Evolutionary conservation across 2,797 vertebrate species (phyloP), one percentile per base, ranked within the genome.

Genomic region (Uromys caudimaculatus): DNA sequence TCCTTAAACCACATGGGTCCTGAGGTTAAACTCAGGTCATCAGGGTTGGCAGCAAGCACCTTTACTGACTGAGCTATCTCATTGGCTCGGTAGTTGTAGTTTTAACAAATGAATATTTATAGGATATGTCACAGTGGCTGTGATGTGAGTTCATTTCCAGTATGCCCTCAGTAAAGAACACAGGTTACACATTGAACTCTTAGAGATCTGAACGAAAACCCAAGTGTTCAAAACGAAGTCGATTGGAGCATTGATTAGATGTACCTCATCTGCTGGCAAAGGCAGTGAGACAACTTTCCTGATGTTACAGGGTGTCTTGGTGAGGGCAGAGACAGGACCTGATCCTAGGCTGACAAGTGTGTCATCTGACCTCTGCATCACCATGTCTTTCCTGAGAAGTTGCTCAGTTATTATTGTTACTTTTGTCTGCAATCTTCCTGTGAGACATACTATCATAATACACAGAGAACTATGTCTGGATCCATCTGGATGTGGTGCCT

Each of bases 261-360:
- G 90, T 95, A 99, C 98, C 98, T 98, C 98, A 98, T 98, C 98
- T 98, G 98, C 98, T 98, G 98, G 97, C 98, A 98, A 98, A 98
- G 73, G 67, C 75, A 38, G 23, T 38, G 44, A 21, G 4, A 21
- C 4, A 69, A 27, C 52, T 69, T 93, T 41, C 81, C 75, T 83
- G 62, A 52, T 62, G 52, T 84, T 24, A 54, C 78, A 54, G 13
- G 41, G 73, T 38, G 19, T 78, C 62, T 16, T 69, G 23, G 44
- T 56, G 78, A 69, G 41, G 50, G 38, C 75, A 87, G 14, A 44
- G 19, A 69, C 19, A 11, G 35, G 50, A 81, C 19, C 14, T 73
- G 58, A 77, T 52, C 60, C 58, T 64, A 47, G 17, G 14, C 54
- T 60, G 81, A 29, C 52, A 7, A 44, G 71, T 4, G 75, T 3